Evolutionary conservation across 2,888 invertebrate genomes (phyloP), one percentile per base, ranked within the genome.

Genomic region (Nephrotoma guestfalica): DNA sequence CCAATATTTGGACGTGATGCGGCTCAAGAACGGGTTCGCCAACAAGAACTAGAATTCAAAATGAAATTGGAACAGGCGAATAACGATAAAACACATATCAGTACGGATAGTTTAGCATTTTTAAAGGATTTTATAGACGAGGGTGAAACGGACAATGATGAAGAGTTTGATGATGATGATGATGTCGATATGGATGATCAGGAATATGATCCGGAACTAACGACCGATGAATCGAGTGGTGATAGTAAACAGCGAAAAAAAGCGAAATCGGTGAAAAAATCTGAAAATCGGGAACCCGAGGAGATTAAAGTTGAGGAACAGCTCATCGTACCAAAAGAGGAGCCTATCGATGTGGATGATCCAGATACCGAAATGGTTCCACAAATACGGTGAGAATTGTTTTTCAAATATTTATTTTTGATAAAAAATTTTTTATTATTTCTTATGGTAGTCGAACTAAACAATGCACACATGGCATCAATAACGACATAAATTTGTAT

Each of bases 1-100:
- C 91, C 92, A 15, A 91, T 92, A 86, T 92, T 92, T 86, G 91
- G 92, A 88, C 89, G 91, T 0, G 91, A 91, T 4, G 90, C 91
- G 87, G 91, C 91, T 6, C 13, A 57, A 40, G 71, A 43, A 45
- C 4, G 86, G 43, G 41, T 83, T 11, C 43, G 43, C 6, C 83
- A 83, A 83, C 51, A 86, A 41, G 15, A 86, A 57, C 40, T 86
- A 0, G 18, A 43, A 11, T 18, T 18, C 18, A 18, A 84, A 84
- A 30, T 84, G n/a, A n/a, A 45, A 86, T 11, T 86, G 47, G 30
- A 45, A 13, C 40, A 40, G 51, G 86, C 40, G n/a, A 45, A 84
- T 42, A 84, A 42, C n/a, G 71, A 71, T 4, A 71, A 71, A 9
- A 30, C 71, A 9, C 71, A n/a, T 71, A 71, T 71, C 6, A 71